These are phyloP conservation scores for Parambassis ranga DNA, from an alignment of 2,797 vertebrate species.

Conservation along the genomic window DNA sequence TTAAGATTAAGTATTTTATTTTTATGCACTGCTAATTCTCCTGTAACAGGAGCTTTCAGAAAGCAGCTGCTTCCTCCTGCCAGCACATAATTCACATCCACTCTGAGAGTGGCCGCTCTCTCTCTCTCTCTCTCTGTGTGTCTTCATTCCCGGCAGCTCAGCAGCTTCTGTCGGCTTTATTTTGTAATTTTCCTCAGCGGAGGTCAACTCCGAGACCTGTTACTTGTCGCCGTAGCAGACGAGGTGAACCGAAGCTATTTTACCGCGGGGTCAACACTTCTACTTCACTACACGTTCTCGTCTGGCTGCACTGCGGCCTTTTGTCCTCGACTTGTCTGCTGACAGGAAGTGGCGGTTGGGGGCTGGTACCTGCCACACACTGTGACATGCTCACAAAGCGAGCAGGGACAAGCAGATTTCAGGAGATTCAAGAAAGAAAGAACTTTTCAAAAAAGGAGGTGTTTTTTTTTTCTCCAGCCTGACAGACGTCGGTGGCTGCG, in stretches of 20 bases:
- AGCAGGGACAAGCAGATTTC: conserved; percentile 40
- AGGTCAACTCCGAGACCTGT: conserved; percentile 35
- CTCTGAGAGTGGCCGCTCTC: too few species aligned
- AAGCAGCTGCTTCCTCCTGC: neutral
- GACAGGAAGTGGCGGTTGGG: conserved; percentile 50
- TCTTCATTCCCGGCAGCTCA: neutral
- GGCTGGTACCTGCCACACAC: conserved; percentile 62
- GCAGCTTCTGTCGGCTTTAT: conserved; percentile 9
- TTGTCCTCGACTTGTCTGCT: conserved; percentile 59
- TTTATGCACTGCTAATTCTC: neutral
- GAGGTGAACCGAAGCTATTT: conserved; percentile 33
- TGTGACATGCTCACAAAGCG: conserved; percentile 66
- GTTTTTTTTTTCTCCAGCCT: too few species aligned
- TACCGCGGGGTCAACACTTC: conserved; percentile 46
- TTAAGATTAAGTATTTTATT: neutral
- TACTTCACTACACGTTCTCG: conserved; percentile 34
- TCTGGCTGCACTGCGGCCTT: conserved; percentile 40
- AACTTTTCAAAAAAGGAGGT: neutral
- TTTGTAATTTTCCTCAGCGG: conserved; percentile 20
- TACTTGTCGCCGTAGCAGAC: neutral
- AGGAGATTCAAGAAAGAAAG: conserved; percentile 23
- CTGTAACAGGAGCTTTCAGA: neutral
- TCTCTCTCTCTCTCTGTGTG: neutral
- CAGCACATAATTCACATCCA: neutral
- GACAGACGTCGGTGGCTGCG: conserved; percentile 4